Evolutionary conservation across 1,140 invertebrate genomes (phyloP), one percentile per base, ranked within the genome.

Genomic region (Polypedilum pembai): DNA sequence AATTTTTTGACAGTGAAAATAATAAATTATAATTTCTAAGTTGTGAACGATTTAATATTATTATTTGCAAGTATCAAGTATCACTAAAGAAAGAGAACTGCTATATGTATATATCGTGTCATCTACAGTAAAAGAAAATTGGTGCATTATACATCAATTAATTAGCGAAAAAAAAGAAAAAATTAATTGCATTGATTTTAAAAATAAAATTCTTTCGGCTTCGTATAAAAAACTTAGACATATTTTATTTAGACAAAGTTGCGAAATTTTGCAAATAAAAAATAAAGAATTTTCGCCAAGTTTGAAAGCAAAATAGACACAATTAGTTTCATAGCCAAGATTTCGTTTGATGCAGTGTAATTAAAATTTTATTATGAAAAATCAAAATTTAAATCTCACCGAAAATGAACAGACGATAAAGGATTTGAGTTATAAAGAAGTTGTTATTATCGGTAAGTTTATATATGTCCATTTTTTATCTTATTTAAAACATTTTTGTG

Each of bases 391-490:
- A 18, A 69, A 21, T 10, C 17, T 18, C 4, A 18, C 20, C 7
- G 65, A 69, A 20, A 69, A 69, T 69, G 65, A 18, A 18, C 65
- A 69, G 18, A 20, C 17, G 7, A 69, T 69, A 18, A 69, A 84
- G 40, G 82, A 83, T 75, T 78, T 83, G n/a, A 77, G 85, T 40
- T 88, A 87, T 80, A 89, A 88, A 82, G 87, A 89, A 77, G 87
- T 88, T n/a, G 87, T 89, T 73, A 82, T 89, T 75, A 86, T 89
- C 77, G 88, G 88, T 87, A 79, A 84, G 81, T 76, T 33, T 10
- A 17, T 33, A 33, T 5, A 33, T 3, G 5, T 5, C 24, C 24
- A 33, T 33, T 33, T 33, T 33, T 33, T 33, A 33, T 33, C 24
- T 33, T 33, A 33, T 33, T 33, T 3, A 33, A 33, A 33, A 33